These are phyloP conservation scores for Seriola rivoliana DNA, from an alignment of 2,113 vertebrate species.

Conservation along the genomic window DNA sequence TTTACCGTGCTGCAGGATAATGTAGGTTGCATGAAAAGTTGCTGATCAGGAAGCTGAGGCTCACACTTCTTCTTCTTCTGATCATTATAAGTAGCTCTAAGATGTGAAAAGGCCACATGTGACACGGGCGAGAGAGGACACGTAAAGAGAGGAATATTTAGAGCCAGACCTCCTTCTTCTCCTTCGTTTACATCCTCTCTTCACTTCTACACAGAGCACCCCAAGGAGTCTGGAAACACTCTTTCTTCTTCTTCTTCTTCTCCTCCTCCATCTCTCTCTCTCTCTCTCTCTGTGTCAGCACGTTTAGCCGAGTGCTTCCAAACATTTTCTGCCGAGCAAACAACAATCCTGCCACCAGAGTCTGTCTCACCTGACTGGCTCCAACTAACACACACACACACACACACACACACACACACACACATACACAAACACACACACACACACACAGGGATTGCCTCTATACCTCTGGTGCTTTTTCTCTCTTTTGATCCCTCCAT, in stretches of 20 bases:
- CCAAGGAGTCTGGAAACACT: conserved; percentile 21
- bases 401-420: conserved; percentile 22
- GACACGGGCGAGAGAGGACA: background rate
- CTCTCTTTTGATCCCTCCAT: conserved; percentile 64
- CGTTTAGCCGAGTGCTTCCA: conserved; percentile 56
- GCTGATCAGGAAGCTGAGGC: background rate
- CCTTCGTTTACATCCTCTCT: conserved; percentile 33
- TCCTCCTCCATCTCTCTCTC: conserved; percentile 6
- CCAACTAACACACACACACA: conserved; percentile 31
- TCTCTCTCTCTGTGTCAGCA: conserved; percentile 58
- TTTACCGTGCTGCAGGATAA: too few relatives aligned
- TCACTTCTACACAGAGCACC: conserved; percentile 38
- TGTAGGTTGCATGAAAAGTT: background rate
- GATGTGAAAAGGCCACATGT: background rate
- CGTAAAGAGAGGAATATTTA: conserved; percentile 16
- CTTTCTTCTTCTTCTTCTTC: conserved; percentile 38
- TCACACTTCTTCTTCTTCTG: conserved; percentile 2
- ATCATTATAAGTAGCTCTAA: conserved; percentile 5
- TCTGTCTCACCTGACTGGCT: conserved; percentile 62
- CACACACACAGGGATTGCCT: conserved; percentile 21
- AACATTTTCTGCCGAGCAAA: conserved; percentile 71
- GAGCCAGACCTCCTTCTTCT: conserved; percentile 28
- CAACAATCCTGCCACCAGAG: conserved; percentile 58
- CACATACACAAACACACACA: conserved; percentile 24
- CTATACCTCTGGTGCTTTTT: conserved; percentile 52